Evolutionary conservation across 2,888 invertebrate genomes (phyloP), one percentile per base, ranked within the genome.

Genomic region (Eustalomyia histrio): DNA sequence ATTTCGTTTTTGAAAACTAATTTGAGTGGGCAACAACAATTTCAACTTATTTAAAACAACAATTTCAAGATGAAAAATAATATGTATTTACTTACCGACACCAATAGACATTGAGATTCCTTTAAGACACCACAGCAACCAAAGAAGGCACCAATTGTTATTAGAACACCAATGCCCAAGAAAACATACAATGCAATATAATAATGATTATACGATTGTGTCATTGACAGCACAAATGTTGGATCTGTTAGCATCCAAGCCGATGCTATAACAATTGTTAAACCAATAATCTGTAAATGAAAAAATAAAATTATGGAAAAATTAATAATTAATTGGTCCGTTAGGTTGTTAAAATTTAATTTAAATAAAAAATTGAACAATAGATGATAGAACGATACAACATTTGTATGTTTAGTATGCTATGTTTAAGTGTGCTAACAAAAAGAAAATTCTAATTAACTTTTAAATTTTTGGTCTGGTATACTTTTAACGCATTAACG

Each of bases 111-210:
- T 86, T 94, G 94, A 18, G 95, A 95, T 90, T 95, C 95, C 85
- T 93, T 93, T 81, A 94, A 93, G 8, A 96, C 95, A 43, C 97
- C 97, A 87, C 95, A 95, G 87, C 96, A 97, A 72, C 97, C 97
- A 58, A 97, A 92, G 89, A 96, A 94, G 16, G 95, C 95, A 29
- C 96, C 94, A 53, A 96, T 89, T 79, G 95, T 92, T 89, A 96
- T 93, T 65, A 96, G 90, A 50, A 93, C 90, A 7, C 96, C 96
- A 73, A 94, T 93, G 29, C 92, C 93, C 79, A 97, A 92, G 80
- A 96, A 92, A 69, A 96, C 92, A 87, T 95, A 95, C 18, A 95
- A 92, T 14, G 94, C 95, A 58, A 94, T 93, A 87, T 94, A 92
- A 79, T 89, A 89, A 55, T 89, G 89, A 79, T 88, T 87, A 73